Evolutionary conservation across 1,140 invertebrate genomes (phyloP).

Genomic region (Dreissena rostriformis): DNA sequence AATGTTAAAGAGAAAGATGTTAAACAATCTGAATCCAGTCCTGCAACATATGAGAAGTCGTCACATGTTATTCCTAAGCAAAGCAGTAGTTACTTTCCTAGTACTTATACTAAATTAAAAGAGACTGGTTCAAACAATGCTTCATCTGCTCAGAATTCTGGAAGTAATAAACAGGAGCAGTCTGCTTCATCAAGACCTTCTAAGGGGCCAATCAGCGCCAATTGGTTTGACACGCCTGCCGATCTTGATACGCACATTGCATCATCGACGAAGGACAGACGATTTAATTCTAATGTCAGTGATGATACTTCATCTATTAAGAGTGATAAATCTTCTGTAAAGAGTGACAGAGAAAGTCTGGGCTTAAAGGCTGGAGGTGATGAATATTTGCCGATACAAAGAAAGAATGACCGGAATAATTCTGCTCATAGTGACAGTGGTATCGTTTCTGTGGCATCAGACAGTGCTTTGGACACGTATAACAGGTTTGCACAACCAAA

Average conservation of each 20-base stretch:
- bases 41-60: background rate
- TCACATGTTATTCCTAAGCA: background rate
- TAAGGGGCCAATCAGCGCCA: constrained; percentile 54
- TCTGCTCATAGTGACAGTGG: constrained; percentile 61
- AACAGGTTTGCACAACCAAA: background rate
- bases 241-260: constrained; percentile 61
- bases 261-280: constrained; percentile 24
- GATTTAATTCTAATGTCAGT: constrained; percentile 3
- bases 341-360: constrained; percentile 23
- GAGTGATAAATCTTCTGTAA: background rate
- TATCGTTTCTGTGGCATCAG: constrained; percentile 37
- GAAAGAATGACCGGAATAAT: constrained; percentile 37
- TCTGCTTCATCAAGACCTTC: background rate
- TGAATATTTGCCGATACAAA: constrained; percentile 60
- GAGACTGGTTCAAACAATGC: background rate
- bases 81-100: constrained; percentile 2
- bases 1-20: background rate
- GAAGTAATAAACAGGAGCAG: background rate
- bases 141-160: background rate
- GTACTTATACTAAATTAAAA: constrained; percentile 1
- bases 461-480: background rate
- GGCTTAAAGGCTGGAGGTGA: constrained; percentile 1
- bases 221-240: constrained; percentile 65
- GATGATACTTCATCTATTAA: background rate
- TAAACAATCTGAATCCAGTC: background rate